A percentile compares a stretch with the other conserved stretches of the same genome.
Evolutionary conservation across 2,888 invertebrate species (phyloP).

Genomic region (Leptopilina syphax): DNA sequence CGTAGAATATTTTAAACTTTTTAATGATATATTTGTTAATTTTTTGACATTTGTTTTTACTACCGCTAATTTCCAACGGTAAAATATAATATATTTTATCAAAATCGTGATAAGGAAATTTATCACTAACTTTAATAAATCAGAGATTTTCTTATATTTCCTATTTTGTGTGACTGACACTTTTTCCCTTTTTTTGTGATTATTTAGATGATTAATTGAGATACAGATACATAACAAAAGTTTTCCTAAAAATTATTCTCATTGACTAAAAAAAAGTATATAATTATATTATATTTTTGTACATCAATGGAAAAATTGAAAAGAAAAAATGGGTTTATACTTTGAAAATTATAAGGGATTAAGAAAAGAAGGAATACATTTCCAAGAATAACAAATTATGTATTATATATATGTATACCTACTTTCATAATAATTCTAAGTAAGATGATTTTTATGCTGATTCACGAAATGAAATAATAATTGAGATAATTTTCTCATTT

Average conservation of each 20-base stretch:
- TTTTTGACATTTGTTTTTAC: no score
- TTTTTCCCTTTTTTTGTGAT: not conserved
- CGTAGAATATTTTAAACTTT: no score
- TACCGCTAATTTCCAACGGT: no score
- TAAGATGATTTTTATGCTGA: not conserved
- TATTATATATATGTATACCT: no score
- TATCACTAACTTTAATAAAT: not conserved
- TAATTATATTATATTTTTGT: not conserved
- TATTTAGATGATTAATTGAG: not conserved
- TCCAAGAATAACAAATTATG: no score
- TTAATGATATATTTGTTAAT: no score
- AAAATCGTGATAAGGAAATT: not conserved
- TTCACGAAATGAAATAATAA: not conserved
- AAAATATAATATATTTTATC: no score
- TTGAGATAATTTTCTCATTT: slow-evolving; percentile 2
- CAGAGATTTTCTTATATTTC: not conserved
- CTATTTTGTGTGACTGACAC: not conserved
- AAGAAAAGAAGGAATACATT: no score
- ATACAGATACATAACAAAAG: not conserved
- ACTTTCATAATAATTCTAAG: not conserved
- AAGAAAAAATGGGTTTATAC: no score
- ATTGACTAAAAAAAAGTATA: not conserved
- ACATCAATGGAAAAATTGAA: no score
- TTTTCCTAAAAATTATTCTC: no score
- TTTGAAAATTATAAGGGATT: no score